Conservation (phyloP, 2,888 invertebrate genomes). For the Agrotis exclamationis region DNA sequence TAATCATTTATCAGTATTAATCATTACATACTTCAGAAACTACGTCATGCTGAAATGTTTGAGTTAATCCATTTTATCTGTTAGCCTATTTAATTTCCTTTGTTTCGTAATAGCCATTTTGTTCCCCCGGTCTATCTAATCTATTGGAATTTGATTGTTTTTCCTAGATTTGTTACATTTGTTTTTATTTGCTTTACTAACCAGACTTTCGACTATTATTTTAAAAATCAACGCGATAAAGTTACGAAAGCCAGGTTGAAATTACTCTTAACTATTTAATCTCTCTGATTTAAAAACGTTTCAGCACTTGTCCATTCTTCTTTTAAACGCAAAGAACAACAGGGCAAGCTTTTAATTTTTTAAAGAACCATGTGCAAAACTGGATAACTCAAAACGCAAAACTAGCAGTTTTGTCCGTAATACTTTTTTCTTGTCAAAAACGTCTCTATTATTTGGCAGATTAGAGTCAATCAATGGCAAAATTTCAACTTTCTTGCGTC, state of each 20-base stretch:
- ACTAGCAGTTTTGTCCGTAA: neutral
- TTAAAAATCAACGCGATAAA: conserved; percentile 11
- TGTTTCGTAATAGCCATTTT: neutral
- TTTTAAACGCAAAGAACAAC: no score
- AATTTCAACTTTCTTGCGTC: no score
- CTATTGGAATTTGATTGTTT: neutral
- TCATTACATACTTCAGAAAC: neutral
- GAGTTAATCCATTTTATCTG: conserved; percentile 28
- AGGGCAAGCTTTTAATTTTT: neutral
- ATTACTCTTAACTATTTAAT: neutral
- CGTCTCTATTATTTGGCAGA: no score
- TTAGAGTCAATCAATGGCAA: no score
- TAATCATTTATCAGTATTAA: neutral
- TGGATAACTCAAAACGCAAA: neutral
- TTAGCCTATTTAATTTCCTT: neutral
- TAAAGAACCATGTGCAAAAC: neutral
- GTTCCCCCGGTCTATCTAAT: conserved; percentile 12
- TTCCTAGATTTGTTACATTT: neutral
- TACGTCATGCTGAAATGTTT: conserved; percentile 17
- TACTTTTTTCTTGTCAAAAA: neutral
- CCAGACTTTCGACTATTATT: neutral
- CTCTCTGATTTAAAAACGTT: no score
- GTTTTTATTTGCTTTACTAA: neutral
- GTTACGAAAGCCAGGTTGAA: neutral
- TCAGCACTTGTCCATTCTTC: no score